These are phyloP conservation scores for Oxyura jamaicensis DNA, from an alignment of 2,113 vertebrate species.

Conservation along the genomic window DNA sequence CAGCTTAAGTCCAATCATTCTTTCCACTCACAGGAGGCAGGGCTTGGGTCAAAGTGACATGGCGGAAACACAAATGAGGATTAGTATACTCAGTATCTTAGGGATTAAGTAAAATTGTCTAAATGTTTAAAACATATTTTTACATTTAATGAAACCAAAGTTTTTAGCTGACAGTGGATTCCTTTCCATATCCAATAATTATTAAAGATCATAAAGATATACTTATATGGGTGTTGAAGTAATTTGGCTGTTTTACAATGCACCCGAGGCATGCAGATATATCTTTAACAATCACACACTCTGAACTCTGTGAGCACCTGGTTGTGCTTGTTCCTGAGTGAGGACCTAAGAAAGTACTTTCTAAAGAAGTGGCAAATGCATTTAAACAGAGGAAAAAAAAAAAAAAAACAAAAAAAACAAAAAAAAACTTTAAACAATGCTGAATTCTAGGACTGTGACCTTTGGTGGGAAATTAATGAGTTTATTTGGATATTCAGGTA, in stretches of 20 bases:
- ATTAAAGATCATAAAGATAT: slow-evolving; percentile 67
- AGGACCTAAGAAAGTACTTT: neutral
- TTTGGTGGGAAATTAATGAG: neutral
- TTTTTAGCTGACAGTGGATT: slow-evolving; percentile 33
- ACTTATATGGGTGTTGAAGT: slow-evolving; percentile 46
- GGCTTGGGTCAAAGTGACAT: neutral
- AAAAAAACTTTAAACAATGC: neutral
- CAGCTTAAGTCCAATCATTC: neutral
- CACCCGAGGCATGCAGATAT: neutral
- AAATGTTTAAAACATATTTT: slow-evolving; percentile 62
- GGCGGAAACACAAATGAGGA: slow-evolving; percentile 2
- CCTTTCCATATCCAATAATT: slow-evolving; percentile 56
- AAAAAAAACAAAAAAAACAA: neutral
- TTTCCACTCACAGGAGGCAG: neutral
- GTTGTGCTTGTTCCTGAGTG: neutral
- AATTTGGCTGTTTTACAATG: slow-evolving; percentile 64
- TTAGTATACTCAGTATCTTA: slow-evolving; percentile 4
- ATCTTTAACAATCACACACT: slow-evolving; percentile 34
- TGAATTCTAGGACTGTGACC: neutral
- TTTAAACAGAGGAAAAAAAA: neutral
- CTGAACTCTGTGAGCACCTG: slow-evolving; percentile 38
- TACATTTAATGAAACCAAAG: slow-evolving; percentile 45
- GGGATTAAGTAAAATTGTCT: slow-evolving; percentile 23
- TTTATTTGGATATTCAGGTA: neutral
- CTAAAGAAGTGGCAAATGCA: neutral